A percentile compares a stretch with the other conserved stretches of the same genome.
phyloP scores from a whole-genome alignment of 2,113 vertebrate species.

The Reinhardtius hippoglossoides region DNA sequence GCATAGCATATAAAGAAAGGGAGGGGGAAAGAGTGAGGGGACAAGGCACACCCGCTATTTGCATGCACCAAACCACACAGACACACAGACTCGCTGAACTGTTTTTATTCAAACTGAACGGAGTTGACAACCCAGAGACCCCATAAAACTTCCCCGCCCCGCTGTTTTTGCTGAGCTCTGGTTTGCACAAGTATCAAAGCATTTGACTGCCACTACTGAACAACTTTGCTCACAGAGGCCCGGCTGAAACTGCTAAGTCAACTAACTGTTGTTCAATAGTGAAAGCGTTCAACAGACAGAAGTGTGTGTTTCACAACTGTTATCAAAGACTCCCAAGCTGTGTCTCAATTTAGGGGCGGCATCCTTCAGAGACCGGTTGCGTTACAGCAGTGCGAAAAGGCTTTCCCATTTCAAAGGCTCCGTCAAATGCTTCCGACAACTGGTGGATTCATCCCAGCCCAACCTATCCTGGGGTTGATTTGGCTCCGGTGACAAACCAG shows the following conservation, averaged over 20 bases:
- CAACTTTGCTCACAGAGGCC: conserved; percentile 2
- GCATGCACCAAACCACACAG: conserved; percentile 2
- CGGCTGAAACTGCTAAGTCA: conserved; percentile 3
- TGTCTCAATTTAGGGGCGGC: background rate
- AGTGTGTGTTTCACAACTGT: no score
- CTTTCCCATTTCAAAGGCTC: background rate
- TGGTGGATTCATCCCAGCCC: no score
- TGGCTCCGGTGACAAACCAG: no score
- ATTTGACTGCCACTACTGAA: conserved; percentile 9
- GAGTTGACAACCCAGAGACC: conserved; percentile 45
- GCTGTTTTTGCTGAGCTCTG: conserved; percentile 26
- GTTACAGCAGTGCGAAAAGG: background rate
- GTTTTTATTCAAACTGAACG: conserved; percentile 49
- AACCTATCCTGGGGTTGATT: no score
- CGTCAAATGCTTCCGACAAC: no score
- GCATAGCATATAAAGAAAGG: conserved; percentile 16
- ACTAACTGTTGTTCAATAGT: background rate
- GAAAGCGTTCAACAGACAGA: background rate
- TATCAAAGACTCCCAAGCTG: background rate
- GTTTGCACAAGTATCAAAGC: conserved; percentile 27
- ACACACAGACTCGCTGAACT: conserved; percentile 7
- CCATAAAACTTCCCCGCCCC: conserved; percentile 33
- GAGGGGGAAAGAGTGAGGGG: background rate
- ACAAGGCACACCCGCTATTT: background rate
- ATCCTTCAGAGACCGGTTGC: background rate